Evolutionary conservation across 2,113 vertebrate species (phyloP), one percentile per base, ranked within the genome.

Genomic region (Cariama cristata): DNA sequence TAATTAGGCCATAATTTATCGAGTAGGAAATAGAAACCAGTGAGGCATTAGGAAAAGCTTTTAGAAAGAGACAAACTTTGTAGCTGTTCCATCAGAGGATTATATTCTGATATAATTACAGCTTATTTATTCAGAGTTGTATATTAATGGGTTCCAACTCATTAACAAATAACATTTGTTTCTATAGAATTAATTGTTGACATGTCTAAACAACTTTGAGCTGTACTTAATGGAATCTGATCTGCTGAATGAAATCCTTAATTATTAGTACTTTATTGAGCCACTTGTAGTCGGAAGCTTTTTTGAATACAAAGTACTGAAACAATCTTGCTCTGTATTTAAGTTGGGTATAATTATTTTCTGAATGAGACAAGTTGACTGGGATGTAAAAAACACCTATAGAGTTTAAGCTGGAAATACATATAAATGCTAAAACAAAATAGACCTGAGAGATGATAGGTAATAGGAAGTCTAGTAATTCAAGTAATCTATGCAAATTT

Each of bases 1-100:
- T 97, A 96, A 96, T 95, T 92, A 91, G 84, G 62, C 83, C 55
- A 63, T 89, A 96, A 94, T 95, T 98, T 97, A 98, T 68, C 1
- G 4, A 94, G 42, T 52, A 88, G 74, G 91, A 91, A 92, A 87
- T 12, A 82, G 74, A 93, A 97, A 93, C 87, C 74, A 91, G 73
- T 55, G 77, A 93, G 58, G 73, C 53, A 90, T 94, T 95, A 88
- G 82, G 47, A 88, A 92, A 91, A 79, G 42, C 82, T 97, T 88
- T 92, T 33, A 92, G 88, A 79, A 94, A 79, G 55, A 88, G 67
- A 67, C 27, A 90, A 95, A 93, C 81, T 94, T 66, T 14, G 56
- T 42, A 90, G 53, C 59, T 86, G 52, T 74, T 80, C 56, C 38
- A 88, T 79, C 75, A 93, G 44, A 95, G 63, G 62, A 81, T 90